phyloP scores from a whole-genome alignment of 64 coral and sea anemone species.

The Montipora efflorescens region DNA sequence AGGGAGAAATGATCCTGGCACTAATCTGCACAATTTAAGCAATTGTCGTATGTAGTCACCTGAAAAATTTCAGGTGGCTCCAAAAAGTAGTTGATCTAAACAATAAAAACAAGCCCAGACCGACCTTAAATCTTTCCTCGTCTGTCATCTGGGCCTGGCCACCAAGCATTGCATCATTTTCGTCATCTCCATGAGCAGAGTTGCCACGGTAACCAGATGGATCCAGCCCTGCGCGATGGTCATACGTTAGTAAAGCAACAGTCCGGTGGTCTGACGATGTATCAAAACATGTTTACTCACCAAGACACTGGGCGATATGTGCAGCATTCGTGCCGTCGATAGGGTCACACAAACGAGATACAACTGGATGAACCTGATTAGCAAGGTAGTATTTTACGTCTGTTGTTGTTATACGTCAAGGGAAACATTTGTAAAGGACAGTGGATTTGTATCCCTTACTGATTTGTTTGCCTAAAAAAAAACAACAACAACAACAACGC shows the following conservation, averaged over 20 bases:
- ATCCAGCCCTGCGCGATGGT: constrained; percentile 72
- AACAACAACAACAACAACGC: background rate
- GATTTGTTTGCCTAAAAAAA: background rate
- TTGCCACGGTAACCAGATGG: constrained; percentile 90
- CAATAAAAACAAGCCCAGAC: background rate
- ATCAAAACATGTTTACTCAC: constrained; percentile 32
- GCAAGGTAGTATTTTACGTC: constrained; percentile 95
- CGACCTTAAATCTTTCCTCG: constrained; percentile 98
- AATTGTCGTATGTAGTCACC: no score
- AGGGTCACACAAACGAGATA: constrained; percentile 96
- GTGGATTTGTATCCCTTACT: background rate
- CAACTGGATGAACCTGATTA: constrained; percentile 95
- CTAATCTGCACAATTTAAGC: no score
- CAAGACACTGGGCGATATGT: constrained; percentile 93
- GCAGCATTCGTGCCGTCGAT: constrained; percentile 96
- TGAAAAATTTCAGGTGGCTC: no score
- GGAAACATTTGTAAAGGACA: background rate
- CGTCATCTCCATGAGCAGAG: constrained; percentile 74
- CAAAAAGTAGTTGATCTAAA: no score
- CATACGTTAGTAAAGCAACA: background rate
- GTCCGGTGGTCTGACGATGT: background rate
- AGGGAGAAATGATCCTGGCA: no score
- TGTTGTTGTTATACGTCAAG: constrained; percentile 63
- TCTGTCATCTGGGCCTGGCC: constrained; percentile 94
- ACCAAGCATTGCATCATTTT: constrained; percentile 90